Percentiles rank a stretch among this genome's conserved stretches.
phyloP scores from a whole-genome alignment of 1,140 invertebrate species.

The Pemphigus obesinymphae region DNA sequence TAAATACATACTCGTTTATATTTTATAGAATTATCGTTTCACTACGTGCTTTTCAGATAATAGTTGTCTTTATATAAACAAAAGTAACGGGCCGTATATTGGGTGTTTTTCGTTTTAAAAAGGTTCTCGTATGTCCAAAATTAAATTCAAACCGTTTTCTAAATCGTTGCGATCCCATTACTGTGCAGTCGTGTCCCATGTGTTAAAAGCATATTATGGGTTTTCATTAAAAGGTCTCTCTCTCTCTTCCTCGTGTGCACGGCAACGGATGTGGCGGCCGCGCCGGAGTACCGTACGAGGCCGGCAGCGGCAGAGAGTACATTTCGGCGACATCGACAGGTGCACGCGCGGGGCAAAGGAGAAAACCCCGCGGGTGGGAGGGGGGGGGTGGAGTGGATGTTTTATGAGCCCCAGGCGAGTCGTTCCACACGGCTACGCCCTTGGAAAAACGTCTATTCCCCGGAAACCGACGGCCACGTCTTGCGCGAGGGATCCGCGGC shows the following conservation, averaged over 20 bases:
- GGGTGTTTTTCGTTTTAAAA: too few species aligned
- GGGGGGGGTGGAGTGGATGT: conserved; percentile 15
- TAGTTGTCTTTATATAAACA: too few species aligned
- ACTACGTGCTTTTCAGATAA: too few species aligned
- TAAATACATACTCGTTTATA: too few species aligned
- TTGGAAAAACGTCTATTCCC: conserved; percentile 10
- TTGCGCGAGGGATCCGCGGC: not conserved
- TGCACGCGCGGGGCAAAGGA: not conserved
- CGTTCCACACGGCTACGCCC: not conserved
- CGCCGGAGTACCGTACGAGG: not conserved
- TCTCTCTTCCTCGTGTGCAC: too few species aligned
- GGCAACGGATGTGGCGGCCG: too few species aligned
- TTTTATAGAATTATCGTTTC: too few species aligned
- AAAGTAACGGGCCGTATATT: not conserved
- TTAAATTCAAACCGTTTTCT: not conserved
- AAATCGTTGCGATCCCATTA: not conserved
- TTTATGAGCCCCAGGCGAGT: conserved; percentile 37
- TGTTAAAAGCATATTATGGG: conserved; percentile 31
- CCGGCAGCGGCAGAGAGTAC: not conserved
- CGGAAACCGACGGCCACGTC: not conserved
- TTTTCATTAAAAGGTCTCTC: conserved; percentile 13
- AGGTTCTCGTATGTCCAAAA: not conserved
- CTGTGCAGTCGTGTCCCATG: not conserved
- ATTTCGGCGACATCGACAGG: conserved; percentile 35
- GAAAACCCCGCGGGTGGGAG: too few species aligned